phyloP scores from a whole-genome alignment of 2,113 vertebrate genomes.

The Chroicocephalus ridibundus region DNA sequence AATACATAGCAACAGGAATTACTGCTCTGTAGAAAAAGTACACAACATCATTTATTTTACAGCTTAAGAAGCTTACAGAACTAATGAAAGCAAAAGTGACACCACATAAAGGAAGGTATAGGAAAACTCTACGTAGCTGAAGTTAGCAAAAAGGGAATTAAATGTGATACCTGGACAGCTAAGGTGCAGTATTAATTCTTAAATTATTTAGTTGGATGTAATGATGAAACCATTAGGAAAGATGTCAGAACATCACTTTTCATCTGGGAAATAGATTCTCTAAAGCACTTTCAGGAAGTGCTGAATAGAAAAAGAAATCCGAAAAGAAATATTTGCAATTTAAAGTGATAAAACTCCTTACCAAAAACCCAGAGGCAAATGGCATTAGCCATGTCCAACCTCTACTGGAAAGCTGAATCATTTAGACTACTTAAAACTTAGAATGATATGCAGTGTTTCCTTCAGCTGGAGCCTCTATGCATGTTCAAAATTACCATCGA shows the following conservation, averaged over 20 bases:
- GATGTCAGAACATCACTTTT: not conserved
- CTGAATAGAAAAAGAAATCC: not conserved
- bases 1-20: not conserved
- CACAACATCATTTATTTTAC: not conserved
- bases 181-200: not conserved
- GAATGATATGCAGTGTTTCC: not conserved
- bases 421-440: not conserved
- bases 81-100: not conserved
- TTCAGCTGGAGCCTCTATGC: not conserved
- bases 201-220: not conserved
- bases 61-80: not conserved
- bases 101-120: not conserved
- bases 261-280: not conserved
- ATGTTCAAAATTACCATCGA: not conserved
- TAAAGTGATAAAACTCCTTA: not conserved
- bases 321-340: not conserved
- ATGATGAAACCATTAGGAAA: not conserved
- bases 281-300: not conserved
- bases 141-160: not conserved
- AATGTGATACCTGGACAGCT: not conserved
- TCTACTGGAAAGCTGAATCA: not conserved
- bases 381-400: not conserved
- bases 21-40: not conserved
- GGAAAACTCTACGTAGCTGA: not conserved
- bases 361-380: not conserved